phyloP scores from a whole-genome alignment of 2,797 vertebrate genomes.

The Trachurus trachurus region DNA sequence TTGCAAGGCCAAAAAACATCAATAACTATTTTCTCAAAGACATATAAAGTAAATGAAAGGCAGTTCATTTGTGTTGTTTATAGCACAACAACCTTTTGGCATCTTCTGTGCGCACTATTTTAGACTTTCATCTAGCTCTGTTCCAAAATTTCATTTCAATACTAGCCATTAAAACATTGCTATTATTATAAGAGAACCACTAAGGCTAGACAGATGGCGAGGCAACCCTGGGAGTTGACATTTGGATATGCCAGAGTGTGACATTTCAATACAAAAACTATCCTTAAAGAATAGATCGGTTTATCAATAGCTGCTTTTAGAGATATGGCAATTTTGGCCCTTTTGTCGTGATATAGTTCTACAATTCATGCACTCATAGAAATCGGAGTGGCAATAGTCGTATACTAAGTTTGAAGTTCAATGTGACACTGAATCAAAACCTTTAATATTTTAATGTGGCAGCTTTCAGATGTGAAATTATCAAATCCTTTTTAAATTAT shows the following conservation, averaged over 20 bases:
- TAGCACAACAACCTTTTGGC: slow-evolving; percentile 56
- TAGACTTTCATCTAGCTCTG: slow-evolving; percentile 45
- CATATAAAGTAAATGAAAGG: slow-evolving; percentile 57
- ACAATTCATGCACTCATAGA: slow-evolving; percentile 50
- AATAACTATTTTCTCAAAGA: slow-evolving; percentile 74
- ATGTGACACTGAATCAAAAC: slow-evolving; percentile 37
- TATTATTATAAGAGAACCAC: slow-evolving; percentile 75
- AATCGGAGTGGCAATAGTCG: slow-evolving; percentile 31
- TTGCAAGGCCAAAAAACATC: slow-evolving; percentile 70
- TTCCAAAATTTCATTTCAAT: slow-evolving; percentile 41
- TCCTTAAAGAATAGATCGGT: slow-evolving; percentile 78
- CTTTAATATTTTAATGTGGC: slow-evolving; percentile 25
- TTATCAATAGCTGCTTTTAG: slow-evolving; percentile 77
- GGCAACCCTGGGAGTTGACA: slow-evolving; percentile 85
- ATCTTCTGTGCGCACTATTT: slow-evolving; percentile 29
- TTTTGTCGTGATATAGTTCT: slow-evolving; percentile 55
- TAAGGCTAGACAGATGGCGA: slow-evolving; percentile 73
- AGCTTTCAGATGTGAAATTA: slow-evolving; percentile 40
- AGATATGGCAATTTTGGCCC: slow-evolving; percentile 60
- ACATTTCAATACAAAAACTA: slow-evolving; percentile 82
- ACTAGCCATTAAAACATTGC: slow-evolving; percentile 37
- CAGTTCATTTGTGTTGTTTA: slow-evolving; percentile 55
- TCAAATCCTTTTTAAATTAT: not conserved
- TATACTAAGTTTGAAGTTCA: slow-evolving; percentile 50
- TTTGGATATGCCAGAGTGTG: slow-evolving; percentile 86